Percentiles rank a stretch among this genome's conserved stretches.
phyloP scores from a whole-genome alignment of 2,888 invertebrate genomes.

The Megalurothrips usitatus region DNA sequence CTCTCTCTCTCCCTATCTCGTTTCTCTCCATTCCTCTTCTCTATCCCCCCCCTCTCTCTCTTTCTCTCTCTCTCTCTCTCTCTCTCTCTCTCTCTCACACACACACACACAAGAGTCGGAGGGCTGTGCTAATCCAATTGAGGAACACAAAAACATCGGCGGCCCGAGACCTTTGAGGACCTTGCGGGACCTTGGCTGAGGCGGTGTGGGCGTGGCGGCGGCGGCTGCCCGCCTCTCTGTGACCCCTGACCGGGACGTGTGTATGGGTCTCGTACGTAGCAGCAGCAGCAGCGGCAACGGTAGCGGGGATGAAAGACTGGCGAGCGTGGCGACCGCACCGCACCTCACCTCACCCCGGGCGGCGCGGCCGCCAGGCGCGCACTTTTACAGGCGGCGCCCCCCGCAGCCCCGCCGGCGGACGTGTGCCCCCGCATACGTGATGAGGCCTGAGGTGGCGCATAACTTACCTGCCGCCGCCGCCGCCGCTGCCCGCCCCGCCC shows the following conservation, averaged over 20 bases:
- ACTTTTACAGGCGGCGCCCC: background rate
- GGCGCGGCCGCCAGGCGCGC: background rate
- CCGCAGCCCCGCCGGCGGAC: background rate
- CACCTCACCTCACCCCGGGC: background rate
- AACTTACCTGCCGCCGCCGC: background rate
- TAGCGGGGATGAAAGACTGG: background rate
- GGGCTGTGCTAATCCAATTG: too few species aligned
- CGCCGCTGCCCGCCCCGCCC: background rate
- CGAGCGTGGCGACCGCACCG: constrained; percentile 22
- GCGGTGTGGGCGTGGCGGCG: too few species aligned
- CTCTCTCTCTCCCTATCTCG: background rate
- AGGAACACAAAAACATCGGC: too few species aligned
- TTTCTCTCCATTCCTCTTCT: background rate
- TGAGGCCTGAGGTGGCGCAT: constrained; percentile 3
- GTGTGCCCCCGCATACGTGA: constrained; percentile 4
- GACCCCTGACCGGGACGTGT: too few species aligned
- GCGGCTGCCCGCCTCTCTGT: too few species aligned
- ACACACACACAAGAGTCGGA: background rate
- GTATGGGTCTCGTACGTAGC: too few species aligned
- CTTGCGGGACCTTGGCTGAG: too few species aligned
- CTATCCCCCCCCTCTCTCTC: constrained; percentile 12
- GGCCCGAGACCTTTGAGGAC: too few species aligned
- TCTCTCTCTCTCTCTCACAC: background rate
- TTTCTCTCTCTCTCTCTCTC: background rate
- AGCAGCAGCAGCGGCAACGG: too few species aligned